phyloP scores from a whole-genome alignment of 64 coral and sea anemone genomes.

The Actinia equina region DNA sequence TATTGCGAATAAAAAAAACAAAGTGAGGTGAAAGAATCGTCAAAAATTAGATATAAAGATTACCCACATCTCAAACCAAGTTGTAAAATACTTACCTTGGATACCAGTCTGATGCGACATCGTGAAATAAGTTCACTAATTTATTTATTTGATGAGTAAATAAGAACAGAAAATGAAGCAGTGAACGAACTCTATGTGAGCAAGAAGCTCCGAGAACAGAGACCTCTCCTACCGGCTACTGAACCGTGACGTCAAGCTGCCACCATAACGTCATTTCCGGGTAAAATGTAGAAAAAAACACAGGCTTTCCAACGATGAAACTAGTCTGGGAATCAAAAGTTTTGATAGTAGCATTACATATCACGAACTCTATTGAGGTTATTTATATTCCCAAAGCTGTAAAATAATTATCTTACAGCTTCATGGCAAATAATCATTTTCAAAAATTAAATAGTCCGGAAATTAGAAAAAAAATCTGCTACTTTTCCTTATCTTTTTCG shows the following conservation, averaged over 20 bases:
- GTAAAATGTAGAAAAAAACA: not conserved
- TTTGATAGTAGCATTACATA: not conserved
- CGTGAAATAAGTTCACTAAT: not conserved
- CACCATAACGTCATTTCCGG: constrained; percentile 70
- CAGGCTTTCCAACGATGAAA: not conserved
- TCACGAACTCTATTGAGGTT: not conserved
- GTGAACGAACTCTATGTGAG: not conserved
- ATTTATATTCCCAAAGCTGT: too few relatives aligned
- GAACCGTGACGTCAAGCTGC: constrained; percentile 59
- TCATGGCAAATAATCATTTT: too few relatives aligned
- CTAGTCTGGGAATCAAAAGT: not conserved
- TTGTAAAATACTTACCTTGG: constrained; percentile 54
- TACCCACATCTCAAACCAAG: not conserved
- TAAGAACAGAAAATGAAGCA: not conserved
- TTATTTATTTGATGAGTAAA: constrained; percentile 8
- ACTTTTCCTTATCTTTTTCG: too few relatives aligned
- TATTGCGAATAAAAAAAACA: not conserved
- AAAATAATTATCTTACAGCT: too few relatives aligned
- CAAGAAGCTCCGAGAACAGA: constrained; percentile 4
- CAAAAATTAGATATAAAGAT: not conserved
- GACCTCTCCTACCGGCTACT: constrained; percentile 23
- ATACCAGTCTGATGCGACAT: constrained; percentile 97
- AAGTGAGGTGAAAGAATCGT: not conserved
- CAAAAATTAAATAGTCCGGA: too few relatives aligned
- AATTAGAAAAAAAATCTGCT: too few relatives aligned